phyloP scores from a whole-genome alignment of 2,113 vertebrate species.

The Urocitellus parryii region DNA sequence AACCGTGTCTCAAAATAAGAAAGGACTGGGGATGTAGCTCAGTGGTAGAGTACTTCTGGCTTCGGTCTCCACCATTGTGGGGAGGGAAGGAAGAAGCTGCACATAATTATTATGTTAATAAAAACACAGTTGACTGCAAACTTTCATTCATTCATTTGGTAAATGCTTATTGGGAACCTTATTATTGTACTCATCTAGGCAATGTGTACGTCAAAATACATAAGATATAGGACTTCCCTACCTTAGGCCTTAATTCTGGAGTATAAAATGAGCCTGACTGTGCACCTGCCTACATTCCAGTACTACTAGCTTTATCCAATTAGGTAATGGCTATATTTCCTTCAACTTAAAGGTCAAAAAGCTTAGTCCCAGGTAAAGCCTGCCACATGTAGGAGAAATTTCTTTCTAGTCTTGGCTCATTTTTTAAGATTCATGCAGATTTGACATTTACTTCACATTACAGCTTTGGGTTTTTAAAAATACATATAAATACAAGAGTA shows the following conservation, averaged over 20 bases:
- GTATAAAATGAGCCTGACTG: neutral
- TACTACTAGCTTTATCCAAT: neutral
- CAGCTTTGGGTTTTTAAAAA: neutral
- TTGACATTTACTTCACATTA: neutral
- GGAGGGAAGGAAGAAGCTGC: neutral
- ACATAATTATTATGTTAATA: neutral
- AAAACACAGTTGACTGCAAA: neutral
- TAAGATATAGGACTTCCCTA: neutral
- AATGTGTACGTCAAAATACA: neutral
- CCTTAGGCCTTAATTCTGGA: neutral
- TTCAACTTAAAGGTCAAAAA: neutral
- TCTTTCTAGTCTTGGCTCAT: neutral
- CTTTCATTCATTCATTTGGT: neutral
- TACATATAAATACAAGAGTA: conserved; percentile 26
- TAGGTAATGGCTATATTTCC: neutral
- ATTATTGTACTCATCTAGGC: neutral
- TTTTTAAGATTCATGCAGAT: neutral
- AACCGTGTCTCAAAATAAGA: too few relatives aligned
- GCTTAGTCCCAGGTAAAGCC: neutral
- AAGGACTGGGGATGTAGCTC: too few relatives aligned
- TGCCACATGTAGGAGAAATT: neutral
- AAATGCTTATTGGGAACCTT: neutral
- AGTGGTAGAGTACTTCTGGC: too few relatives aligned
- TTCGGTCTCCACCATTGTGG: too few relatives aligned
- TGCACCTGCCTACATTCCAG: neutral